These are phyloP conservation scores for Drosophila rufa DNA, from an alignment of 1,140 invertebrate species.

Conservation along the genomic window DNA sequence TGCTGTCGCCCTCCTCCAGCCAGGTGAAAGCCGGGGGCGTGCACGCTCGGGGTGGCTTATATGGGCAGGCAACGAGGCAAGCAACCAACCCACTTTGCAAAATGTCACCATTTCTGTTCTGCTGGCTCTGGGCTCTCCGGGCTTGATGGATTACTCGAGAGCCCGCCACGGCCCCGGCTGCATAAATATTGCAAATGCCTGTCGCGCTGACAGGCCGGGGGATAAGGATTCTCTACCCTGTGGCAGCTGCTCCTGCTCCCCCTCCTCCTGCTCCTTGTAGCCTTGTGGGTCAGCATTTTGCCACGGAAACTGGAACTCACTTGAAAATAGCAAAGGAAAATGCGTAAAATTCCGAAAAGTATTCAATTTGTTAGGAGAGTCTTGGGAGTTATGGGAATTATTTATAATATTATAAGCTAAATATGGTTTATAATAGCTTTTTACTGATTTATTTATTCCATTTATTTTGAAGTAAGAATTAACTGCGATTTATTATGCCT, in stretches of 20 bases:
- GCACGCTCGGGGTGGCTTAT: conserved; percentile 35
- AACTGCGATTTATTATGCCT: too few species aligned
- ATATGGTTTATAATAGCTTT: too few species aligned
- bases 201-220: conserved; percentile 25
- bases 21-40: conserved; percentile 22
- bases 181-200: conserved; percentile 59
- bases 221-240: neutral
- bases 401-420: too few species aligned
- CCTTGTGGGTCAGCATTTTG: conserved; percentile 47
- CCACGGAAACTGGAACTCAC: conserved; percentile 24
- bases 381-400: neutral
- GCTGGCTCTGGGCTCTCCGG: neutral
- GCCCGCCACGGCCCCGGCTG: conserved; percentile 31
- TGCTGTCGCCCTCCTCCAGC: conserved; percentile 36
- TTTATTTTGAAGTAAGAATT: too few species aligned
- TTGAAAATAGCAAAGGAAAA: conserved; percentile 1
- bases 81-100: conserved; percentile 55
- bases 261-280: conserved; percentile 1
- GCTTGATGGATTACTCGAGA: conserved; percentile 60
- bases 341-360: conserved; percentile 12
- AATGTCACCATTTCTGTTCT: conserved; percentile 55
- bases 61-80: conserved; percentile 33
- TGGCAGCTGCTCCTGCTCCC: neutral
- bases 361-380: neutral
- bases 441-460: too few species aligned